These are phyloP conservation scores for Oophaga pumilio DNA, from an alignment of 2,113 vertebrate species.

Conservation along the genomic window DNA sequence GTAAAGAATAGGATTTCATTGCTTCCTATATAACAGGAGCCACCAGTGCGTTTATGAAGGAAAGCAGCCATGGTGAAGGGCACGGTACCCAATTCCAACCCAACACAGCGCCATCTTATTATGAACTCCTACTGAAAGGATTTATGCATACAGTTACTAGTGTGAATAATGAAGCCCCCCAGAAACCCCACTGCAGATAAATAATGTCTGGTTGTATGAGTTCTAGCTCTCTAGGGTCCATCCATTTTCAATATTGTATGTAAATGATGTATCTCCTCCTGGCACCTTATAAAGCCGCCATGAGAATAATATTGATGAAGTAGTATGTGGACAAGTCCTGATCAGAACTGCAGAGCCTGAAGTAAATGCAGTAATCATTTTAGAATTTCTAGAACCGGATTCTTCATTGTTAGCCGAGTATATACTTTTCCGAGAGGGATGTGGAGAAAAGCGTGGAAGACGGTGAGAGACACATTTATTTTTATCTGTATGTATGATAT, in stretches of 20 bases:
- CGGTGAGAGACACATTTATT: conserved; percentile 7
- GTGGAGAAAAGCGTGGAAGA: not conserved
- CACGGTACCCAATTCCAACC: too few species aligned
- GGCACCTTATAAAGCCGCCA: conserved; percentile 11
- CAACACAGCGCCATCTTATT: not conserved
- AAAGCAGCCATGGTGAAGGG: too few species aligned
- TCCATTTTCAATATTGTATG: not conserved
- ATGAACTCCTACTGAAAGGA: not conserved
- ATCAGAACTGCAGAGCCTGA: not conserved
- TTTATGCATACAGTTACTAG: too few species aligned
- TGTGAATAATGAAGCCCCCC: conserved; percentile 14
- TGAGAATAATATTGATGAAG: conserved; percentile 27
- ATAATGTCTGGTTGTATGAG: not conserved
- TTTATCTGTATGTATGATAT: conserved; percentile 27
- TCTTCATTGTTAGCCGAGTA: not conserved
- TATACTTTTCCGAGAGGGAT: conserved; percentile 18
- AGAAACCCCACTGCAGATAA: not conserved
- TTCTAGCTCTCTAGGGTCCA: not conserved
- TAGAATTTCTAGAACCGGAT: not conserved
- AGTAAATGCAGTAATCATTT: not conserved
- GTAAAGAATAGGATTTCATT: too few species aligned
- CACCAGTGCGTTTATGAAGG: too few species aligned
- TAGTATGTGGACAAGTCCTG: not conserved
- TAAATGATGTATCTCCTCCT: conserved; percentile 1
- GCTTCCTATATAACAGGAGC: too few species aligned